These are phyloP conservation scores for Acanthacorydalis orientalis DNA, from an alignment of 2,888 invertebrate genomes.

Conservation along the genomic window DNA sequence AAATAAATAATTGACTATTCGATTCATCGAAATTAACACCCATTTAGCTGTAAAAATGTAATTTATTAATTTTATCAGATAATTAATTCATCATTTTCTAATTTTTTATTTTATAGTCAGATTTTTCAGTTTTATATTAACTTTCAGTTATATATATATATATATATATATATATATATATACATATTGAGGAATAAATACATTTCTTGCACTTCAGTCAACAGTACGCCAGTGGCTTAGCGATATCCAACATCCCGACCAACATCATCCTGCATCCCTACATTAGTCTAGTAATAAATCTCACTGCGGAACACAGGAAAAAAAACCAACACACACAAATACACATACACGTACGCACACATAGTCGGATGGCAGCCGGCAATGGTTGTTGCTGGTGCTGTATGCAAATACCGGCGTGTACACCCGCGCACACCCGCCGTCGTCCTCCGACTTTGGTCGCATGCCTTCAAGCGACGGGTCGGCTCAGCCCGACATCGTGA, in stretches of 20 bases:
- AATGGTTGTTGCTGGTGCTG: not conserved
- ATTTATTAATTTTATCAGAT: no score
- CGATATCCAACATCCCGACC: not conserved
- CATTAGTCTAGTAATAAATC: constrained; percentile 30
- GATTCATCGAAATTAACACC: no score
- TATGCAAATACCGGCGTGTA: constrained; percentile 2
- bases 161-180: no score
- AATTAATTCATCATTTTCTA: no score
- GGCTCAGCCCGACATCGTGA: constrained; percentile 20
- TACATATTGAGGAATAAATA: no score
- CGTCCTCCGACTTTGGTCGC: constrained; percentile 14
- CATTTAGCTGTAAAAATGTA: no score
- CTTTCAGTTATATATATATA: no score
- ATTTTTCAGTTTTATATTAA: no score
- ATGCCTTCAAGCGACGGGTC: constrained; percentile 15
- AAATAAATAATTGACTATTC: no score
- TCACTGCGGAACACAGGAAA: constrained; percentile 10
- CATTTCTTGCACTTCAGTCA: no score
- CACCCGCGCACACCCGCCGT: not conserved
- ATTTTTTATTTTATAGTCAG: no score
- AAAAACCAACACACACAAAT: not conserved
- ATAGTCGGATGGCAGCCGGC: not conserved
- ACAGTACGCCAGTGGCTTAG: not conserved
- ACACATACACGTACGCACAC: not conserved
- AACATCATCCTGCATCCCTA: constrained; percentile 10